Evolutionary conservation across 2,888 invertebrate species (phyloP).

Genomic region (Scaeva pyrastri): DNA sequence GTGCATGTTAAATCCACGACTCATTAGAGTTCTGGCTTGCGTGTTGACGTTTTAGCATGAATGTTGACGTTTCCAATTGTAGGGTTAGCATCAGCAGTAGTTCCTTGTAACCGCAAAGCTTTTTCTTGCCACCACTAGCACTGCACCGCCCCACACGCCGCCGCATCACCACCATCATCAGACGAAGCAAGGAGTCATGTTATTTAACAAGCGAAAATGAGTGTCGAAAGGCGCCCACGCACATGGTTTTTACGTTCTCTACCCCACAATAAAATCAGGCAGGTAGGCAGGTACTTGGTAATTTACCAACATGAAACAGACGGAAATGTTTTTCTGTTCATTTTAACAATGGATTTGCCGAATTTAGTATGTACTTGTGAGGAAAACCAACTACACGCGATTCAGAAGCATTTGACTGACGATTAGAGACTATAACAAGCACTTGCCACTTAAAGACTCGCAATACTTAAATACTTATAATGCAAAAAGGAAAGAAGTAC

Average conservation of each 20-base stretch:
- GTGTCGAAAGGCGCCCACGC: slow-evolving; percentile 67
- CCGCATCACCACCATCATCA: neutral
- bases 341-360: slow-evolving; percentile 15
- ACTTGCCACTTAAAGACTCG: slow-evolving; percentile 24
- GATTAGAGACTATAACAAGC: slow-evolving; percentile 15
- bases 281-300: slow-evolving; percentile 32
- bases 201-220: slow-evolving; percentile 66
- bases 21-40: slow-evolving; percentile 59
- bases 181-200: slow-evolving; percentile 46
- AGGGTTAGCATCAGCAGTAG: slow-evolving; percentile 36
- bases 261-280: slow-evolving; percentile 30
- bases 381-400: slow-evolving; percentile 7
- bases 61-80: slow-evolving; percentile 68
- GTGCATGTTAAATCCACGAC: slow-evolving; percentile 28
- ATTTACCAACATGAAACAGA: slow-evolving; percentile 58
- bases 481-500: no score
- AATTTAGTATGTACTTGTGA: neutral
- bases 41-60: slow-evolving; percentile 33
- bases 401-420: slow-evolving; percentile 15
- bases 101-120: slow-evolving; percentile 38
- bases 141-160: neutral
- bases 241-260: slow-evolving; percentile 37
- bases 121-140: neutral
- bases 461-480: no score
- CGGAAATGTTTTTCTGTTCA: slow-evolving; percentile 49